Conservation (phyloP, 2,888 invertebrate genomes). For the Agriotes lineatus region DNA sequence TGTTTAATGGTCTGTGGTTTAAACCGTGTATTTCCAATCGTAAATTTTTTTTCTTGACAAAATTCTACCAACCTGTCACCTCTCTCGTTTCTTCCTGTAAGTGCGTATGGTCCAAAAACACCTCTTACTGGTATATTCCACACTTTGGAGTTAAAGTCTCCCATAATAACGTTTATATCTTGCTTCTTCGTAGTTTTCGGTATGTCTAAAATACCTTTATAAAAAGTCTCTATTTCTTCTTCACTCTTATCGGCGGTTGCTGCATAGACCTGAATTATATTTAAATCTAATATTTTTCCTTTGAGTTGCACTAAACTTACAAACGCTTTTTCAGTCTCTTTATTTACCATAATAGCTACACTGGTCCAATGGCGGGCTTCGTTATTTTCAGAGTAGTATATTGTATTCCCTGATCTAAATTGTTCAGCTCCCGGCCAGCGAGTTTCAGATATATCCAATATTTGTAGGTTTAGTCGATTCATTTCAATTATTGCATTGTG, state of each 20-base stretch:
- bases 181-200: not conserved
- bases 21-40: constrained; percentile 3
- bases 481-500: constrained; percentile 11
- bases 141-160: constrained; percentile 9
- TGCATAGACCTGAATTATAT: constrained; percentile 20
- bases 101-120: not conserved
- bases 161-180: constrained; percentile 12
- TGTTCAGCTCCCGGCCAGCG: not conserved
- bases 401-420: constrained; percentile 9
- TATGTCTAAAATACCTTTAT: not conserved
- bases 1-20: too few species aligned
- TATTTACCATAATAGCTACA: constrained; percentile 4
- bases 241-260: not conserved
- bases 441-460: constrained; percentile 12
- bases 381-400: constrained; percentile 5
- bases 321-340: not conserved
- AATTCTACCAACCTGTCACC: constrained; percentile 11
- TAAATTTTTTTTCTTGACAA: not conserved
- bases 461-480: constrained; percentile 1
- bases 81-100: constrained; percentile 1
- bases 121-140: not conserved
- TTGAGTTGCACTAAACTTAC: constrained; percentile 7
- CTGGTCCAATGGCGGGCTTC: not conserved
- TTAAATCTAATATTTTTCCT: not conserved
- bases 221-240: constrained; percentile 1